A percentile compares a stretch with the other conserved stretches of the same genome.
Evolutionary conservation across 2,113 vertebrate species (phyloP).

Genomic region (Ellobius talpinus): DNA sequence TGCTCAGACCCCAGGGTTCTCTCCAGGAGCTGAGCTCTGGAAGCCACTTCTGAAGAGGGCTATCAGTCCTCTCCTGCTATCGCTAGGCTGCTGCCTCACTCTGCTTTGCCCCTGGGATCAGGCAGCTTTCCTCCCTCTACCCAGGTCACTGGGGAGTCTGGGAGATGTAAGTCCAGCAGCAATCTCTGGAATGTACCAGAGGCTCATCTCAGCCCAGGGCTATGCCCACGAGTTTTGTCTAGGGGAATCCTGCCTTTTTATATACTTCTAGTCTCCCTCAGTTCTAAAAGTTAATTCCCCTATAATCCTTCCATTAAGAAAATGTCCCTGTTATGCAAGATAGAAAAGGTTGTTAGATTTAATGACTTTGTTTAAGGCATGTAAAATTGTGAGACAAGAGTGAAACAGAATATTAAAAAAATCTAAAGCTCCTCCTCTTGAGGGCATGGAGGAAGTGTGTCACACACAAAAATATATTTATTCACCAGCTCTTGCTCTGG

Average conservation of each 20-base stretch:
- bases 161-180: not conserved
- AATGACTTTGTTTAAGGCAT: not conserved
- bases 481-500: not conserved
- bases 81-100: not conserved
- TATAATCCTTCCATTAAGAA: not conserved
- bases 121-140: not conserved
- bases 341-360: not conserved
- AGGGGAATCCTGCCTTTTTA: not conserved
- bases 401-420: not conserved
- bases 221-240: accelerated
- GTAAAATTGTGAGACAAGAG: not conserved
- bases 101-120: not conserved
- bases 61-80: not conserved
- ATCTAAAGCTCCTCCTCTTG: not conserved
- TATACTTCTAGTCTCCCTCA: not conserved
- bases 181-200: accelerated
- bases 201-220: accelerated
- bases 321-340: not conserved
- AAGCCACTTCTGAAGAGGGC: not conserved
- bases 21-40: not conserved
- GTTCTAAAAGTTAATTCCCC: not conserved
- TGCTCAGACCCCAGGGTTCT: not conserved
- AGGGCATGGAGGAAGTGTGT: not conserved
- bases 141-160: no score
- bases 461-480: not conserved